These are phyloP conservation scores for Aricia artaxerxes DNA, from an alignment of 2,888 invertebrate genomes.

Conservation along the genomic window DNA sequence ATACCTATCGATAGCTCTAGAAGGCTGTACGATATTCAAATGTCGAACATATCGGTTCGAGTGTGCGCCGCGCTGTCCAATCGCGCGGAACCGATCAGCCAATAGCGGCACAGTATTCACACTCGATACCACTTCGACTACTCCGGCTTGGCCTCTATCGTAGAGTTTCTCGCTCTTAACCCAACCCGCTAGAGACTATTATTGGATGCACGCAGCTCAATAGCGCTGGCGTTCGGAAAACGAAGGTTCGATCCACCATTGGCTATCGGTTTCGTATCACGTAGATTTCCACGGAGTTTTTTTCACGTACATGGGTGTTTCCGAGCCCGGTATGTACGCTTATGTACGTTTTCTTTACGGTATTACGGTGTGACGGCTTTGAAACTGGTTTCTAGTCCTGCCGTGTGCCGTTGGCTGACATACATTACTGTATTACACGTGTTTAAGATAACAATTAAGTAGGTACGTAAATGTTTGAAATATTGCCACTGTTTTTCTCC, in stretches of 20 bases:
- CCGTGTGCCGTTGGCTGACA: slow-evolving; percentile 10
- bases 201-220: slow-evolving; percentile 33
- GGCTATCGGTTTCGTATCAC: slow-evolving; percentile 69
- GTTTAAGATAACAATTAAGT: slow-evolving; percentile 6
- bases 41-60: slow-evolving; percentile 78
- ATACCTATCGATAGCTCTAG: slow-evolving; percentile 67
- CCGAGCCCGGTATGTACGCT: slow-evolving; percentile 45
- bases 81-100: slow-evolving; percentile 82
- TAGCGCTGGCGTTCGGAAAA: slow-evolving; percentile 45
- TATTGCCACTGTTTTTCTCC: neutral
- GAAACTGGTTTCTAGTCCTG: slow-evolving; percentile 21
- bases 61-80: slow-evolving; percentile 79
- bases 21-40: slow-evolving; percentile 53
- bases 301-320: slow-evolving; percentile 55
- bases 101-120: slow-evolving; percentile 60
- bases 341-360: slow-evolving; percentile 26
- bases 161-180: slow-evolving; percentile 37
- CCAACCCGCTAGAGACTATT: slow-evolving; percentile 37
- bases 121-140: slow-evolving; percentile 61
- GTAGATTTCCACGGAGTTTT: slow-evolving; percentile 70
- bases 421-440: neutral
- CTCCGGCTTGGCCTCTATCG: slow-evolving; percentile 45
- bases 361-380: neutral
- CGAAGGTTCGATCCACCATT: slow-evolving; percentile 74
- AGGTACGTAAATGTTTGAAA: neutral